Conservation (phyloP, 1,140 invertebrate genomes). For the Halyomorpha halys region DNA sequence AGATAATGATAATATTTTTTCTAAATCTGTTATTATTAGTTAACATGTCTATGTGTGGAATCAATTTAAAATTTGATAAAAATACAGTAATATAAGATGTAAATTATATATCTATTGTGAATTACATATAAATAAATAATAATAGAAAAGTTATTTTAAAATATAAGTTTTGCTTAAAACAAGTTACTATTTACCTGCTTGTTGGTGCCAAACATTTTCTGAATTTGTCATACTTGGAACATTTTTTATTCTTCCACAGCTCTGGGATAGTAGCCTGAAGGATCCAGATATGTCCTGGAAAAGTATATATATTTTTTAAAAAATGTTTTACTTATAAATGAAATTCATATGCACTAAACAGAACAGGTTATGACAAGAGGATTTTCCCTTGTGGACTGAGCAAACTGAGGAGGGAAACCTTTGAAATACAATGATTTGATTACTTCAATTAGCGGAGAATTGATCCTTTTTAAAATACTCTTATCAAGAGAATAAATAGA, state of each 20-base stretch:
- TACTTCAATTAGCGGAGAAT: background rate
- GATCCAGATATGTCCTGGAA: conserved; percentile 40
- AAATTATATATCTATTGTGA: too few species aligned
- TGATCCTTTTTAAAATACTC: background rate
- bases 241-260: conserved; percentile 36
- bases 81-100: too few species aligned
- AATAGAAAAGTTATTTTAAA: too few species aligned
- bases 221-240: conserved; percentile 27
- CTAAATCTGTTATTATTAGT: too few species aligned
- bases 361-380: conserved; percentile 1
- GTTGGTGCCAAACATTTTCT: conserved; percentile 21
- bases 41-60: too few species aligned
- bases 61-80: too few species aligned
- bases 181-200: conserved; percentile 15
- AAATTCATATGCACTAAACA: background rate
- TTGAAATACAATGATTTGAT: background rate
- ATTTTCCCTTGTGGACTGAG: background rate
- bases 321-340: too few species aligned
- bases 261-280: conserved; percentile 42
- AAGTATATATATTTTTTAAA: too few species aligned
- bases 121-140: too few species aligned
- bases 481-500: too few species aligned
- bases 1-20: too few species aligned
- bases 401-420: background rate
- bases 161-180: too few species aligned